A percentile compares a stretch with the other conserved stretches of the same genome.
These are phyloP conservation scores for Tolypeutes matacus DNA, from an alignment of 2,797 vertebrate species.

Conservation along the genomic window DNA sequence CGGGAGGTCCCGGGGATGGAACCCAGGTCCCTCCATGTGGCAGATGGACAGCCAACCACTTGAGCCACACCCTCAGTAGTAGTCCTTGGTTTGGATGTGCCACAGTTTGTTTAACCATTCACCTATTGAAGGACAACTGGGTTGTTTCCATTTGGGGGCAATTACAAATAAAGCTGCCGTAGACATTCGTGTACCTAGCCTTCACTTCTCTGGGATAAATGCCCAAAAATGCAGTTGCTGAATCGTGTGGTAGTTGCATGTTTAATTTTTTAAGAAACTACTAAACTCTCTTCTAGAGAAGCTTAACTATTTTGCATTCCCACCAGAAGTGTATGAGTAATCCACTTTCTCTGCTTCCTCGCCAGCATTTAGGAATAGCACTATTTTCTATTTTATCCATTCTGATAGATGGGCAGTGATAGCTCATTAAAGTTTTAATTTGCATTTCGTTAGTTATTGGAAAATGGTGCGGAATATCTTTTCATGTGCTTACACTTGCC, in stretches of 20 bases:
- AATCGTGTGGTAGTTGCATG: background rate
- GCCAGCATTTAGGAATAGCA: background rate
- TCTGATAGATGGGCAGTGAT: background rate
- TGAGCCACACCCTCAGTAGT: too few relatives aligned
- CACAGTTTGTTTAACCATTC: too few relatives aligned
- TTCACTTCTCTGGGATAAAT: constrained; percentile 9
- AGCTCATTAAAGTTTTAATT: background rate
- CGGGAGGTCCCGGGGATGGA: too few relatives aligned
- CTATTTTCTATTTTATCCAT: background rate
- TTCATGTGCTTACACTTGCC: background rate
- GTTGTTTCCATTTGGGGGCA: background rate
- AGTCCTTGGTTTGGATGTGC: too few relatives aligned
- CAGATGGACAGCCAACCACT: too few relatives aligned
- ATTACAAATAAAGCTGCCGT: background rate
- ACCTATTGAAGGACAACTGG: background rate
- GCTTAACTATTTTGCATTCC: too few relatives aligned
- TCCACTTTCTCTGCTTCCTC: background rate
- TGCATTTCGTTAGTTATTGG: background rate
- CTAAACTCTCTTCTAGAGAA: too few relatives aligned
- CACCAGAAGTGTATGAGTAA: background rate
- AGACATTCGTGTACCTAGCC: background rate
- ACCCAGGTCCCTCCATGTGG: too few relatives aligned
- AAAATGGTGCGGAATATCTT: background rate
- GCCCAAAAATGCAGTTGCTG: background rate
- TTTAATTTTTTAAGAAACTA: too few relatives aligned